Conservation (phyloP, 2,888 invertebrate genomes). For the Epistrophe eligans region DNA sequence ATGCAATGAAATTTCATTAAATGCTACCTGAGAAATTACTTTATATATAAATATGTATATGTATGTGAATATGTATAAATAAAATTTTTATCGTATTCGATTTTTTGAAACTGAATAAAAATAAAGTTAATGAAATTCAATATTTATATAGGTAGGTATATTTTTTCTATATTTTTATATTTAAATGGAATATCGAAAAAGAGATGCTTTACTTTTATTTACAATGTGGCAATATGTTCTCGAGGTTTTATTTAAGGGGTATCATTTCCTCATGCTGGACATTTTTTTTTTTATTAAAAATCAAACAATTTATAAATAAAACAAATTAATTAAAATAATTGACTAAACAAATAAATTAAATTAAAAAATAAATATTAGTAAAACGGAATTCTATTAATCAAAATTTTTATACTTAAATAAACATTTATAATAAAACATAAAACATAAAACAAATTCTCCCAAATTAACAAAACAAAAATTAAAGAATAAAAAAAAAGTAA, state of each 20-base stretch:
- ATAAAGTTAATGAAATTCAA: neutral
- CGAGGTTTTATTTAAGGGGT: neutral
- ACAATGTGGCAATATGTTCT: neutral
- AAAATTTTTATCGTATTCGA: neutral
- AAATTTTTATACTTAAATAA: too few relatives aligned
- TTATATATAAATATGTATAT: neutral
- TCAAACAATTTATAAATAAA: neutral
- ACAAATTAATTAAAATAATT: neutral
- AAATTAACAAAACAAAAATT: too few relatives aligned
- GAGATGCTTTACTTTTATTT: neutral
- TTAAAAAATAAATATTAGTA: too few relatives aligned
- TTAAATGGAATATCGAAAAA: neutral
- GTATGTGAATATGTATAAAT: neutral
- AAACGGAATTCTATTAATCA: too few relatives aligned
- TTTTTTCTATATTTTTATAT: neutral
- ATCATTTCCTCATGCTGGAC: neutral
- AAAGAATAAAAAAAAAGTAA: neutral
- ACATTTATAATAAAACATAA: too few relatives aligned
- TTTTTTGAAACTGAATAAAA: conserved; percentile 6
- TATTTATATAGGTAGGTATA: neutral
- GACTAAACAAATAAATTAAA: too few relatives aligned
- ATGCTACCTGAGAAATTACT: conserved; percentile 2
- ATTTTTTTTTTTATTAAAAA: neutral
- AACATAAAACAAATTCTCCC: too few relatives aligned
- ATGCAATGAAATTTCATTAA: conserved; percentile 8